A percentile compares a stretch with the other conserved stretches of the same genome.
Evolutionary conservation across 2,113 vertebrate genomes (phyloP).

Genomic region (Orthonyx spaldingii): DNA sequence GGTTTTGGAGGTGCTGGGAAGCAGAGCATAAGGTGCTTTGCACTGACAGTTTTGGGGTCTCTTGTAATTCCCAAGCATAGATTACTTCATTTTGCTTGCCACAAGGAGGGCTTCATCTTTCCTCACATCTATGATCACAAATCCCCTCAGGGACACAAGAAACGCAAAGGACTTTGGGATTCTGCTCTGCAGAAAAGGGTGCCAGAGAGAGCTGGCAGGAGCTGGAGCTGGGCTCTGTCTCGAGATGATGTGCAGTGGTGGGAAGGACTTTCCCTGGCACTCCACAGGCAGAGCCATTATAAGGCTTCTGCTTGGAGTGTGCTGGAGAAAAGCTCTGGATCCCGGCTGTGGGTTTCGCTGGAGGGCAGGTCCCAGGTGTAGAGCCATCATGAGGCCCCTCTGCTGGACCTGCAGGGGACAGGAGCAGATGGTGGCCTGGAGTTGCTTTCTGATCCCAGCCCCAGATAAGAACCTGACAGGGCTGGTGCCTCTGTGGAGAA

Average conservation of each 20-base stretch:
- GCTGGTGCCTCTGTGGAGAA: not conserved
- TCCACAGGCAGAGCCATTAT: not conserved
- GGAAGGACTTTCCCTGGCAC: not conserved
- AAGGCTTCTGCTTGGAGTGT: not conserved
- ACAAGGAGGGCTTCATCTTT: not conserved
- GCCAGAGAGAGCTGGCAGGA: not conserved
- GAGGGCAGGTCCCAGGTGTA: not conserved
- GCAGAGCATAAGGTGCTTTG: not conserved
- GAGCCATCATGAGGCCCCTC: not conserved
- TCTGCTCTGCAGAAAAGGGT: not conserved
- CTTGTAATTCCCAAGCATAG: not conserved
- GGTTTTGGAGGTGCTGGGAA: not conserved
- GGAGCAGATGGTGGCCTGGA: not conserved
- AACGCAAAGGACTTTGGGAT: not conserved
- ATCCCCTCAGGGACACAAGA: not conserved
- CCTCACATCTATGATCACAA: not conserved
- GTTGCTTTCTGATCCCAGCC: not conserved
- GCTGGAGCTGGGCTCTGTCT: not conserved
- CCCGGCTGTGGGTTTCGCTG: accelerated
- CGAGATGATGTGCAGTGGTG: not conserved
- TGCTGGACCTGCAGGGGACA: not conserved
- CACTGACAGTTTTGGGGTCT: not conserved
- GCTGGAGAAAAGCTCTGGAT: not conserved
- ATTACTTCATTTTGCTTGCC: not conserved
- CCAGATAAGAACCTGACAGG: not conserved